Evolutionary conservation across 2,888 invertebrate genomes (phyloP), one percentile per base, ranked within the genome.

Genomic region (Megaustenia siamemsis): DNA sequence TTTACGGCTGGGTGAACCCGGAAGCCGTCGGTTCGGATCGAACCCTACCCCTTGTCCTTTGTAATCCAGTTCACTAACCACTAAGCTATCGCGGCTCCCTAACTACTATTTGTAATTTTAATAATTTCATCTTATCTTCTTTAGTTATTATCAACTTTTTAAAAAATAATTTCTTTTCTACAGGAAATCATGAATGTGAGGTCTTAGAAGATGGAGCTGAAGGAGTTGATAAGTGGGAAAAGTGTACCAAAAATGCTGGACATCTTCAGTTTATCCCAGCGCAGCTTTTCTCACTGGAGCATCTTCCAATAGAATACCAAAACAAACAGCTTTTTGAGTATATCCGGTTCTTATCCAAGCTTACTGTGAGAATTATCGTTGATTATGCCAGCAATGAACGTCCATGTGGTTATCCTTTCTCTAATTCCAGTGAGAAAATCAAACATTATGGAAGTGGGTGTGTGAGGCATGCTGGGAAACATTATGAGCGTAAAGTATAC

Each of bases 161-260:
- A n/a, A n/a, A n/a, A n/a, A n/a, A n/a, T n/a, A n/a, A n/a, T n/a
- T 24, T 15, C 32, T 63, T 32, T 32, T 2, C 1, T 63, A 8
- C 69, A 63, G 78, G 78, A 35, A 35, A 63, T 63, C 43, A 63
- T 80, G 80, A 80, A 68, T 66, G 66, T 49, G 68, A 80, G 32
- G 80, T 80, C 1, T 49, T 38, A 21, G 12, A 4, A 8, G 80
- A 80, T 24, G 68, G 69, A 21, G 45, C 66, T 32, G 80, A 80
- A 43, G 68, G 49, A 32, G 28, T 35, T 24, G 12, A 80, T 28
- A 43, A 49, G 45, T 80, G 68, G 68, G 32, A 80, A 28, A 38
- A 1, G 21, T 81, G 81, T 40, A 73, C 73, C 10, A 81, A 81
- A 71, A 69, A 81, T 35, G 71, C 81, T 12, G 81, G 71, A n/a